Evolutionary conservation across 2,888 invertebrate genomes (phyloP).

Genomic region (Stictocephala bisonia): DNA sequence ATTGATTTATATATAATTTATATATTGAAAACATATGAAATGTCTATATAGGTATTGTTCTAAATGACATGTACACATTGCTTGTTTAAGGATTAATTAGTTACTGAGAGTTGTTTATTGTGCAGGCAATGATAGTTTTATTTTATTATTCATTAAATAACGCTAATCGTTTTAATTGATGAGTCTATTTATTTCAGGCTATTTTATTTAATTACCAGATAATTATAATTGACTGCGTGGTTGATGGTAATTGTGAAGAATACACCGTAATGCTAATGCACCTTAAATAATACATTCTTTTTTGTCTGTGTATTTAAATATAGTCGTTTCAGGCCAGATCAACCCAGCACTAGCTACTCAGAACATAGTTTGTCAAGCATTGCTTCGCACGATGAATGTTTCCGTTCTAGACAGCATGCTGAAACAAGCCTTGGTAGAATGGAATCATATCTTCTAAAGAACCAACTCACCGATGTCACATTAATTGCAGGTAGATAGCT

Average conservation of each 20-base stretch:
- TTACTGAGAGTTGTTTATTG: too few relatives aligned
- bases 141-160: background rate
- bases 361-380: conserved; percentile 56
- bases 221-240: background rate
- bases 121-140: too few relatives aligned
- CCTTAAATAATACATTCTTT: too few relatives aligned
- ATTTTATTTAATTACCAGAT: background rate
- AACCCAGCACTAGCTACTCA: conserved; percentile 52
- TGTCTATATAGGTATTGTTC: too few relatives aligned
- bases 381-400: conserved; percentile 78
- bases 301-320: too few relatives aligned
- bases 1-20: too few relatives aligned
- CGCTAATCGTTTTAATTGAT: background rate
- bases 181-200: background rate
- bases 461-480: conserved; percentile 88
- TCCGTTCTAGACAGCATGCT: conserved; percentile 82
- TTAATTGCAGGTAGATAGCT: conserved; percentile 85
- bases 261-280: too few relatives aligned
- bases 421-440: conserved; percentile 84
- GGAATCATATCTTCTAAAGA: conserved; percentile 82
- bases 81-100: too few relatives aligned
- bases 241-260: too few relatives aligned
- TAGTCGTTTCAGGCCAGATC: background rate
- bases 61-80: too few relatives aligned
- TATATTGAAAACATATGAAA: too few relatives aligned